Evolutionary conservation across 2,888 invertebrate species (phyloP).

Genomic region (Drosophila peninsularis): DNA sequence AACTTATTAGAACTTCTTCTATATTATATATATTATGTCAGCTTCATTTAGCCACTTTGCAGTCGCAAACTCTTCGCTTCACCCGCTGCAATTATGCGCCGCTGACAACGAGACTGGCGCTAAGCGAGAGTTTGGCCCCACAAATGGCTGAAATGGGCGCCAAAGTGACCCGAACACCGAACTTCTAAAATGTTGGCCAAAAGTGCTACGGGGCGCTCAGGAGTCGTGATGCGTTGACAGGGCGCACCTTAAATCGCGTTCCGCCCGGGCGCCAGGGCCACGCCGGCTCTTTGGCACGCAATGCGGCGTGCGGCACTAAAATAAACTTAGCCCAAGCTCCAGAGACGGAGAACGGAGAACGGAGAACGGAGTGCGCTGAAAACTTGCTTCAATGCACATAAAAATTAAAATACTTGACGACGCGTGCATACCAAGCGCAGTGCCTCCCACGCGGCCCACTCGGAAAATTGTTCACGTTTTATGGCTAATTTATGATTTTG

Average conservation of each 20-base stretch:
- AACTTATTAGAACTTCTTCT: too few species aligned
- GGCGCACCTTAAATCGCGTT: slow-evolving; percentile 12
- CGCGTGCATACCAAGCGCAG: slow-evolving; percentile 61
- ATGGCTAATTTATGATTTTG: slow-evolving; percentile 69
- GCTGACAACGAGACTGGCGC: slow-evolving; percentile 34
- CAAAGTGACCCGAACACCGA: slow-evolving; percentile 51
- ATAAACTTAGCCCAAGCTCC: slow-evolving; percentile 64
- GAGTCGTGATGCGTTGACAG: slow-evolving; percentile 30
- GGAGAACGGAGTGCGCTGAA: slow-evolving; percentile 34
- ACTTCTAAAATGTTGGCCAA: slow-evolving; percentile 37
- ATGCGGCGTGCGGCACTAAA: slow-evolving; percentile 63
- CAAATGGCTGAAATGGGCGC: slow-evolving; percentile 36
- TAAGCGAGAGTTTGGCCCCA: slow-evolving; percentile 33
- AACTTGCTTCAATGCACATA: slow-evolving; percentile 66
- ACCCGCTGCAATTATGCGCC: slow-evolving; percentile 32
- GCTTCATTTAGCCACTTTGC: background rate
- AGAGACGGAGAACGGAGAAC: slow-evolving; percentile 26
- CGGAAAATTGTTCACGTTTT: slow-evolving; percentile 52
- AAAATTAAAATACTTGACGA: slow-evolving; percentile 74
- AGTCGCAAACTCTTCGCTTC: slow-evolving; percentile 15
- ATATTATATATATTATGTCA: too few species aligned
- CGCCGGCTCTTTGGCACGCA: slow-evolving; percentile 65
- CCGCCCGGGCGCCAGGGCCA: background rate
- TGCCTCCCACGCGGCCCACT: too few species aligned
- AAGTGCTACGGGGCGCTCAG: slow-evolving; percentile 15